These are phyloP conservation scores for Garra rufa DNA, from an alignment of 2,113 vertebrate species.

Conservation along the genomic window DNA sequence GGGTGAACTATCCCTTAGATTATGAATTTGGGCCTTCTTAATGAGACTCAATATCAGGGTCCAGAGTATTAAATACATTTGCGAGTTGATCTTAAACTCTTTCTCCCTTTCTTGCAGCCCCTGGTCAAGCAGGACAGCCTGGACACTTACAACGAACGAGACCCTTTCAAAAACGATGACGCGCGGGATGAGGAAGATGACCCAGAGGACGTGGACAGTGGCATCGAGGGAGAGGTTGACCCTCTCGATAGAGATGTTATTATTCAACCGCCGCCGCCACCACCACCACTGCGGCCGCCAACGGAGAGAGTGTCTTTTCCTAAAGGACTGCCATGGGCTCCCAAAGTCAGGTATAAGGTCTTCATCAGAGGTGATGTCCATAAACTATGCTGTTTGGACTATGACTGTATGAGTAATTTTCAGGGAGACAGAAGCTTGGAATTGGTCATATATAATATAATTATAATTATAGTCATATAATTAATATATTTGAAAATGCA, in stretches of 20 bases:
- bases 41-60: constrained; percentile 45
- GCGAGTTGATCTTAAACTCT: background rate
- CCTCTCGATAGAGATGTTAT: constrained; percentile 86
- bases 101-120: constrained; percentile 74
- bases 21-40: background rate
- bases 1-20: background rate
- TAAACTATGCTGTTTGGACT: background rate
- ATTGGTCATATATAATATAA: no score
- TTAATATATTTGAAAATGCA: no score
- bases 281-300: constrained; percentile 71
- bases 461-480: no score
- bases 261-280: constrained; percentile 73
- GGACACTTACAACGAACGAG: constrained; percentile 94
- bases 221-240: constrained; percentile 90
- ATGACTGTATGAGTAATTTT: no score
- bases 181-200: constrained; percentile 88
- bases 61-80: constrained; percentile 2
- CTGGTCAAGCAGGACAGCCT: constrained; percentile 95
- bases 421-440: background rate
- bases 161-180: constrained; percentile 95
- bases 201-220: constrained; percentile 77
- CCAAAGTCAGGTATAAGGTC: constrained; percentile 91
- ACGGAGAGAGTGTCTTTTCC: constrained; percentile 89
- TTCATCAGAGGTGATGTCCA: background rate
- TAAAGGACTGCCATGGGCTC: constrained; percentile 95